phyloP scores from a whole-genome alignment of 2,888 invertebrate genomes.

The Orchesella flavescens region DNA sequence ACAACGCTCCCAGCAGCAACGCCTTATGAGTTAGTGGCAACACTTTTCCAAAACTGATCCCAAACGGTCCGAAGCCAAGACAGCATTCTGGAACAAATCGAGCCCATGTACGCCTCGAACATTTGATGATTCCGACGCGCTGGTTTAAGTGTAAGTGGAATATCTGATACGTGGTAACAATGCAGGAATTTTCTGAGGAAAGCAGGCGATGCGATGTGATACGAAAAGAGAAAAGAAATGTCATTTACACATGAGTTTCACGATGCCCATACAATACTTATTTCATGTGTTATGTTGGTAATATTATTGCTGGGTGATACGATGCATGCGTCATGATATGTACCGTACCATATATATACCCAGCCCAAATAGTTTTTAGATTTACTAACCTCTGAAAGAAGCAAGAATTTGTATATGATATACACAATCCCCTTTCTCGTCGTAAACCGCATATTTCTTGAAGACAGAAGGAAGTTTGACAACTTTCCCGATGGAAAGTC shows the following conservation, averaged over 20 bases:
- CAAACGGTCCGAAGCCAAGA: not conserved
- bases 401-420: conserved; percentile 7
- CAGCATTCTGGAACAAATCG: conserved; percentile 3
- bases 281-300: too few relatives aligned
- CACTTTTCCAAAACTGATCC: not conserved
- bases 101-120: conserved; percentile 3
- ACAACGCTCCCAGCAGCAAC: conserved; percentile 7
- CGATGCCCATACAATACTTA: too few relatives aligned
- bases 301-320: not conserved
- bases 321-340: not conserved
- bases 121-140: conserved; percentile 10
- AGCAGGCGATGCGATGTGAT: not conserved
- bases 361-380: not conserved
- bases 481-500: conserved; percentile 31
- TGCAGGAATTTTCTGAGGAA: conserved; percentile 11
- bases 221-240: not conserved
- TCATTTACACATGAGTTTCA: too few relatives aligned
- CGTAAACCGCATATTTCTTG: conserved; percentile 18
- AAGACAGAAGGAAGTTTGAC: conserved; percentile 31
- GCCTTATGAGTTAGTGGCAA: conserved; percentile 15
- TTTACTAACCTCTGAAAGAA: conserved; percentile 18
- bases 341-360: not conserved
- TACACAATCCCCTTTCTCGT: conserved; percentile 12
- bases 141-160: not conserved
- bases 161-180: not conserved